Evolutionary conservation across 2,113 vertebrate species (phyloP).

Genomic region (Gopherus evgoodei): DNA sequence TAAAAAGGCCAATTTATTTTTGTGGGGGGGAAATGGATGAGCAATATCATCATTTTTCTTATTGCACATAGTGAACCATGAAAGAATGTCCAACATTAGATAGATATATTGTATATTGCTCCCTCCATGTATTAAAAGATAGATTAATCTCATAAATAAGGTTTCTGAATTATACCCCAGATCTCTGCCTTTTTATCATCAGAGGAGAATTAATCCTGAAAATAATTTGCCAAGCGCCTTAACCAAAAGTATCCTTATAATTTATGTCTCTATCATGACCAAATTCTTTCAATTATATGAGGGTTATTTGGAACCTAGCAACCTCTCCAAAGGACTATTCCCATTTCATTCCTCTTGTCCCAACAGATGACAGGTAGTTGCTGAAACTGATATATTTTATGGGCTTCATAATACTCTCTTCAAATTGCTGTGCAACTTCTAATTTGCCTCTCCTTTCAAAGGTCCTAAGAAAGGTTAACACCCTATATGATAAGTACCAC

Average conservation of each 20-base stretch:
- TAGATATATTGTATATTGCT: not conserved
- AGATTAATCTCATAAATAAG: slow-evolving; percentile 26
- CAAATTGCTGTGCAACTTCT: slow-evolving; percentile 42
- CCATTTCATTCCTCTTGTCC: slow-evolving; percentile 50
- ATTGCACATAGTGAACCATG: not conserved
- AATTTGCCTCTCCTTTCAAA: slow-evolving; percentile 31
- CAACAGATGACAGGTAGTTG: slow-evolving; percentile 49
- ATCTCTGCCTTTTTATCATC: slow-evolving; percentile 26
- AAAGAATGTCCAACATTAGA: not conserved
- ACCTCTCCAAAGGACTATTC: not conserved
- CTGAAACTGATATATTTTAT: slow-evolving; percentile 68
- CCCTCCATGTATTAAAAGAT: not conserved
- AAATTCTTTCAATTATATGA: slow-evolving; percentile 62
- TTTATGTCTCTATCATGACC: slow-evolving; percentile 44
- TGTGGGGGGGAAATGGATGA: not conserved
- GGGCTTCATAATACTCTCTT: slow-evolving; percentile 49
- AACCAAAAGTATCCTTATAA: slow-evolving; percentile 55
- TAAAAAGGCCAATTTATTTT: not conserved
- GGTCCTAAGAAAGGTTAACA: slow-evolving; percentile 44
- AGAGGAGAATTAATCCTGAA: slow-evolving; percentile 41
- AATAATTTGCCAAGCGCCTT: slow-evolving; percentile 45
- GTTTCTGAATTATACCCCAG: slow-evolving; percentile 10
- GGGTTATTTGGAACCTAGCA: slow-evolving; percentile 41
- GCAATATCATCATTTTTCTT: not conserved
- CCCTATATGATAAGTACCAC: slow-evolving; percentile 18